Evolutionary conservation across 2,113 vertebrate species (phyloP), one percentile per base, ranked within the genome.

Genomic region (Actenoides hombroni): DNA sequence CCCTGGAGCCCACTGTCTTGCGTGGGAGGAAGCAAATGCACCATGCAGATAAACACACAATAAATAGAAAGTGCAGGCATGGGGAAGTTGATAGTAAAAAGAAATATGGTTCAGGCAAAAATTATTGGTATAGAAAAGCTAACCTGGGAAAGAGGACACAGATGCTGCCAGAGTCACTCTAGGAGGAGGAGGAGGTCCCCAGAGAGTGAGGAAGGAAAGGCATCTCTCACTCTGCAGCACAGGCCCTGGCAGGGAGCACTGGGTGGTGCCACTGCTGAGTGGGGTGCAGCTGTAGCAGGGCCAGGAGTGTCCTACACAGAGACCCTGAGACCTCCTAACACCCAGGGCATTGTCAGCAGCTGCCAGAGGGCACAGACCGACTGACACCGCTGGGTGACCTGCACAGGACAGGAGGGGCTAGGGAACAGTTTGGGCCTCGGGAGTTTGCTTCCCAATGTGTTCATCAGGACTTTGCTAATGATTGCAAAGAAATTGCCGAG

Each of bases 301-400:
- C 25, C 51, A 13, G 29, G 53, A 37, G 42, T 13, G 19, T 37
- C 69, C 44, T 28, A 4, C 29, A 2, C 29, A 21, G 44, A 53
- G 14, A 11, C 17, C 44, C n/a, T 28, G 57, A 28, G 64, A 33
- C 48, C 48, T 44, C 24, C 31, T 13, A 56, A 13, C 26, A 42
- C 6, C 15, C 26, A 0, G 5, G 24, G 8, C 48, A 8, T 15
- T 13, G 28, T 46, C 18, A 18, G 49, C 19, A 49, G 83, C 49
- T 40, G 37, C 51, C 59, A 54, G 51, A 39, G 56, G 35, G 24
- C 37, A 4, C 0, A 1, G 60, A 28, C 1, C 0, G 67, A 24
- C 24, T 19, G 57, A 39, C 1, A 2, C 7, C 11, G n/a, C 35
- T 31, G 61, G 11, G 42, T 40, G 49, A 53, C 37, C 28, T 39